Conservation (phyloP, 2,888 invertebrate genomes). For the Papilio gigon region DNA sequence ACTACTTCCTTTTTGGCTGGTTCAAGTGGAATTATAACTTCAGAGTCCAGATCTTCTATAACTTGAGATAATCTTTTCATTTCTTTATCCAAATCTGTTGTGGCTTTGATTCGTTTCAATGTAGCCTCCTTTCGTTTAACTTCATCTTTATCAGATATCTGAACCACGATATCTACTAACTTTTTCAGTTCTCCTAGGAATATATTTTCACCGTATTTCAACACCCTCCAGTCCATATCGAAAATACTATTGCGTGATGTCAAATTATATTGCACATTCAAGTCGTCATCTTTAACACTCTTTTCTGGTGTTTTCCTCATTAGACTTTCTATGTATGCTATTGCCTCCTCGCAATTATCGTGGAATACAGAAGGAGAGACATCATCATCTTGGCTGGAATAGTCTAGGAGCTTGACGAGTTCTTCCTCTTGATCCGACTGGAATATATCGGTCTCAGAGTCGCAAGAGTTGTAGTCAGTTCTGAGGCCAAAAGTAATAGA, state of each 20-base stretch:
- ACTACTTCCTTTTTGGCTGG: conserved; percentile 50
- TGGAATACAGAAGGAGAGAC: conserved; percentile 75
- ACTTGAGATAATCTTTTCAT: conserved; percentile 76
- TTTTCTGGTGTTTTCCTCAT: conserved; percentile 59
- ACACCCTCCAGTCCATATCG: conserved; percentile 78
- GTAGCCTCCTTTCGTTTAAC: conserved; percentile 61
- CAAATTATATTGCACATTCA: conserved; percentile 70
- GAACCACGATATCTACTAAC: conserved; percentile 66
- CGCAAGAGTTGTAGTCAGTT: conserved; percentile 73
- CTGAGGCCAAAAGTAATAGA: conserved; percentile 57
- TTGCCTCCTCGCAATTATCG: conserved; percentile 74
- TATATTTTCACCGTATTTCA: conserved; percentile 78
- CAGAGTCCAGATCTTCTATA: conserved; percentile 70
- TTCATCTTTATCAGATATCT: conserved; percentile 59
- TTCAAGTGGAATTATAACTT: conserved; percentile 50
- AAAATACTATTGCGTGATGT: conserved; percentile 70
- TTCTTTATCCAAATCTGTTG: conserved; percentile 71
- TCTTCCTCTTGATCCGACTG: conserved; percentile 91
- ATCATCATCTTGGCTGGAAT: conserved; percentile 85
- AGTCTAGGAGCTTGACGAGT: conserved; percentile 87
- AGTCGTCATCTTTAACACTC: conserved; percentile 58
- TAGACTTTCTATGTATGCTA: conserved; percentile 68
- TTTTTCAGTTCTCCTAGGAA: conserved; percentile 74
- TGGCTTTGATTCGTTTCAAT: conserved; percentile 59
- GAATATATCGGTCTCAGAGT: conserved; percentile 89